Evolutionary conservation across 2,797 vertebrate genomes (phyloP), one percentile per base, ranked within the genome.

Genomic region (Anguilla anguilla): DNA sequence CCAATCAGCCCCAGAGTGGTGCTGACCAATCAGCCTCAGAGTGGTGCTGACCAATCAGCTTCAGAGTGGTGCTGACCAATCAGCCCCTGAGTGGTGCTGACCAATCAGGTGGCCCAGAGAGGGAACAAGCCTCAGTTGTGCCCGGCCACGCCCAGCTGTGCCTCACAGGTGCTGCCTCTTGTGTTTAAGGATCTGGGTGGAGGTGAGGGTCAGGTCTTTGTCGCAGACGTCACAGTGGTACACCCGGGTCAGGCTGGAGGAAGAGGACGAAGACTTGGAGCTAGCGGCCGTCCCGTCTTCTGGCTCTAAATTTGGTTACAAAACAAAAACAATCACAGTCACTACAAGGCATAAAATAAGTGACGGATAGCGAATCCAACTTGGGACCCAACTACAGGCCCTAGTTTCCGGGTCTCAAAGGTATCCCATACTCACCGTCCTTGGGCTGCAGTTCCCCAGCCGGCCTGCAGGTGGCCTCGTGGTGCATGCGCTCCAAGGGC

Each of bases 151-250:
- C 57, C 25, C 43, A 28, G 51, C 61, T 15, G 22, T 0, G 22
- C n/a, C 31, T 43, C 46, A 87, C 82, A 89, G 51, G 69, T 99
- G 97, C 93, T 97, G 96, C 87, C 93, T 94, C 87, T 96, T 97
- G 93, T 99, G 98, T 87, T 97, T 97, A 49, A 98, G 96, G 92
- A 97, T 97, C 91, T 99, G 97, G 0, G 96, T 98, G 89, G 98
- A 96, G 0, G 97, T 98, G 89, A 99, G 95, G 11, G 88, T 93
- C 84, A 98, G 93, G 91, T 97, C 96, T 92, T 93, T 92, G 86
- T 95, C 89, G 86, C 98, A 99, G 55, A 94, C 2, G 25, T 97
- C 94, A 0, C 98, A 99, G 93, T 92, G 96, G 92, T 97, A 98
- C 22, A 91, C 88, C 57, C 96, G 92, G 88, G 92, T 96, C 3